Percentiles rank a stretch among this genome's conserved stretches.
Conservation (phyloP, 2,888 invertebrate species). For the Papilio gigon region DNA sequence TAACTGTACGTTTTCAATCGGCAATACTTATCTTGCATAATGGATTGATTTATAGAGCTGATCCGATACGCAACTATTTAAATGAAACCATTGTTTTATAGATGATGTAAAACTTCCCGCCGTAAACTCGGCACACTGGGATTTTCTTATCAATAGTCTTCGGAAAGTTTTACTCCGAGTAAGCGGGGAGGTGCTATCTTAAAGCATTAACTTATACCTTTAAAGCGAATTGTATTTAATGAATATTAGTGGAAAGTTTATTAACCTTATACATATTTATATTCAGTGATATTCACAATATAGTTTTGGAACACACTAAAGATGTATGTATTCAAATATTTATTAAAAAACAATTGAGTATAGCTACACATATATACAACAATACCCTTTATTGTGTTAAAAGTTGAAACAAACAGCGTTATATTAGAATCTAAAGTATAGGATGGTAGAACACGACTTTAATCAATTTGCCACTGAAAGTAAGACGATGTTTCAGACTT, state of each 20-base stretch:
- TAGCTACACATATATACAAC: no score
- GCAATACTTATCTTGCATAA: neutral
- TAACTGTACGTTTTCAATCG: neutral
- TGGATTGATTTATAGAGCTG: constrained; percentile 55
- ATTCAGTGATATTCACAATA: no score
- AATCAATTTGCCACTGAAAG: constrained; percentile 16
- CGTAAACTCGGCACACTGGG: no score
- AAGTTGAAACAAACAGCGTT: neutral
- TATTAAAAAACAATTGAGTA: no score
- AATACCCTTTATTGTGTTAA: no score
- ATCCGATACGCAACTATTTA: constrained; percentile 65
- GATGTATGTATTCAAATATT: no score
- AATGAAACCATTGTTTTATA: constrained; percentile 70
- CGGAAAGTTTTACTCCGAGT: constrained; percentile 32
- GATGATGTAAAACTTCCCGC: constrained; percentile 52
- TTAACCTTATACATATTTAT: neutral
- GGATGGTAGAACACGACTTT: neutral
- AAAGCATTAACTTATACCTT: constrained; percentile 30
- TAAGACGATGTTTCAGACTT: constrained; percentile 5
- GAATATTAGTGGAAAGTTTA: neutral
- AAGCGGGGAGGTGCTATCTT: constrained; percentile 34
- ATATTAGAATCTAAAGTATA: neutral
- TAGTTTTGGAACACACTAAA: no score
- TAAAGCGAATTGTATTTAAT: constrained; percentile 23
- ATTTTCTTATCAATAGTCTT: constrained; percentile 36